Evolutionary conservation across 1,140 invertebrate genomes (phyloP), one percentile per base, ranked within the genome.

Genomic region (Ips nitidus): DNA sequence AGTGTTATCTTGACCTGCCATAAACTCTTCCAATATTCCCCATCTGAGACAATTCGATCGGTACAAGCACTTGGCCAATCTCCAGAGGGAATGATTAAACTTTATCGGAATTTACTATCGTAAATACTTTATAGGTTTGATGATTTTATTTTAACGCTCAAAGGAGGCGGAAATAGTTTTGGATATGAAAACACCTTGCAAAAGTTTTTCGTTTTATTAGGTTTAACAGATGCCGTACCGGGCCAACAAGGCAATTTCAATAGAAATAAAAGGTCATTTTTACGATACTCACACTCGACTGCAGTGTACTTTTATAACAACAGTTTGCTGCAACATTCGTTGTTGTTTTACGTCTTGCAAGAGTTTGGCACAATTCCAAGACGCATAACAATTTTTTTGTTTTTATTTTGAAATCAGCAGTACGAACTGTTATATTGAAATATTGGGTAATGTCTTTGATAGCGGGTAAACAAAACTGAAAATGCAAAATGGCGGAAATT

Each of bases 71-170:
- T 50, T 50, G 45, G 45, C 45, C 6, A 6, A 22, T 8, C 1
- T 50, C 45, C 45, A 50, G 45, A 50, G 45, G 45, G 45, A 22
- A 50, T 50, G 45, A 50, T 50, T 50, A 50, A 50, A 50, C 45
- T 50, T 50, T 50, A 50, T 50, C 22, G 45, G 22, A 50, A 50
- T 50, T 3, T 6, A 6, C 6, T 22, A 22, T 50, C 45, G 45
- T 50, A 50, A 50, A 50, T 50, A 50, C 45, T 22, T 50, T 50
- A 50, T 6, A 50, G 22, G 45, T 8, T 50, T 50, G 45, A 50
- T 50, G 45, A 22, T 22, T 22, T 22, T 22, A 22, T 22, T 22
- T 22, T 22, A 22, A 22, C 22, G 22, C 22, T 22, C 22, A 22
- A 22, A 22, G 22, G 22, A 22, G 22, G 22, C 22, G 22, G 22